Evolutionary conservation across 2,113 vertebrate species (phyloP).

Genomic region (Alethe castanea): DNA sequence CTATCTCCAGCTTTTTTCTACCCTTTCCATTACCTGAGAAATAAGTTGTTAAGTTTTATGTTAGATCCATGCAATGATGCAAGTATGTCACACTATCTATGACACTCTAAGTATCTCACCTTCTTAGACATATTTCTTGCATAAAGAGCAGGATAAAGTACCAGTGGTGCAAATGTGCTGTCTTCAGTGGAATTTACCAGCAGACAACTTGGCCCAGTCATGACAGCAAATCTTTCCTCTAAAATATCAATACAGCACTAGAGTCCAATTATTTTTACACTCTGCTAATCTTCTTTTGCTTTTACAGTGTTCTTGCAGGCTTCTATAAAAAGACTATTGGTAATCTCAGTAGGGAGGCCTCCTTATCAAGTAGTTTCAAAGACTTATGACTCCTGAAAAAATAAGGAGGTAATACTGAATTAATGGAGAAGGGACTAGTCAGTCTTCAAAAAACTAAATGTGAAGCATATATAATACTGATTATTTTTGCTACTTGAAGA

Average conservation of each 20-base stretch:
- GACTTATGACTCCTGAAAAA: slow-evolving; percentile 12
- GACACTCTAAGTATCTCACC: background rate
- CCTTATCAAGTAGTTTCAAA: slow-evolving; percentile 34
- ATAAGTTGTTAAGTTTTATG: background rate
- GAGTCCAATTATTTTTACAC: slow-evolving; percentile 54
- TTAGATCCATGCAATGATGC: background rate
- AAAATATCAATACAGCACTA: slow-evolving; percentile 19
- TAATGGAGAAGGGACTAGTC: background rate
- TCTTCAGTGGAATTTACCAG: slow-evolving; percentile 22
- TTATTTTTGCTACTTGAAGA: background rate
- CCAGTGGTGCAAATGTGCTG: background rate
- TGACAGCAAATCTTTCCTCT: slow-evolving; percentile 10
- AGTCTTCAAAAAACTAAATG: background rate
- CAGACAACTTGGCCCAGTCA: background rate
- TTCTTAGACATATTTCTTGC: background rate
- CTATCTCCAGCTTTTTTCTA: background rate
- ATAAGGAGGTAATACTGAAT: background rate
- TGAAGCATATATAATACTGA: background rate
- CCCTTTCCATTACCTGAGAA: background rate
- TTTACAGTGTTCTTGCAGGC: slow-evolving; percentile 6
- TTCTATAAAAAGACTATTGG: slow-evolving; percentile 40
- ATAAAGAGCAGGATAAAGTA: background rate
- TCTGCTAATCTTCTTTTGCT: slow-evolving; percentile 43
- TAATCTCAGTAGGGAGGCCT: slow-evolving; percentile 12
- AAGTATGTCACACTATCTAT: background rate